Evolutionary conservation across 2,113 vertebrate species (phyloP), one percentile per base, ranked within the genome.

Genomic region (Tursiops truncatus): DNA sequence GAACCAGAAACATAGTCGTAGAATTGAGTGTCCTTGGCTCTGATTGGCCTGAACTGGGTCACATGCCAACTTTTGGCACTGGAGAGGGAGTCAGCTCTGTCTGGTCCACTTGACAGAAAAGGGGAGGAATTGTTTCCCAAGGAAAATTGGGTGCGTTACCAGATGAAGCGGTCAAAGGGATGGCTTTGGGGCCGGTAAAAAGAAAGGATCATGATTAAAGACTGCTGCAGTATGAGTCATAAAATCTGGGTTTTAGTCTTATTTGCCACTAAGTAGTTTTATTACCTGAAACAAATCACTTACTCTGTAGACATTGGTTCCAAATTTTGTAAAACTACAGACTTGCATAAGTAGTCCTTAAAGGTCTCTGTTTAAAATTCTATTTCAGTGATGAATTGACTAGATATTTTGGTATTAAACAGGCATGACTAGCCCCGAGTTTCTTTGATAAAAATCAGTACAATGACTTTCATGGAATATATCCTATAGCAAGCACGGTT

Each of bases 351-450:
- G 36, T 89, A 80, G 26, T 70, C 36, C 44, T 83, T n/a, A 79
- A 36, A 86, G 36, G 1, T 86, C 36, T 97, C n/a, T 81, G 28
- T 83, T 77, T 88, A 67, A 94, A 92, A 71, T 92, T 91, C n/a
- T 31, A 70, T 81, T 80, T 58, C 70, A 63, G 20, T 53, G 44
- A 56, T 85, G 13, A 92, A 44, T 53, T 81, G n/a, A 7, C 28
- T 80, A 38, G 63, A 15, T 68, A 44, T 28, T 97, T 84, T 96
- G 36, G 47, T 63, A 18, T 81, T 41, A 84, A 95, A 44, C 20
- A 70, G 60, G 6, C 17, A 56, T 70, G 53, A 67, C 33, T 70
- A 87, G 81, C 28, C 33, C 44, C 56, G 5, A 41, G 56, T 90
- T 87, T 73, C 60, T 77, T 89, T 86, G 58, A 23, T 77, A 26